These are phyloP conservation scores for Drosophila tristis DNA, from an alignment of 1,140 invertebrate species.

Conservation along the genomic window DNA sequence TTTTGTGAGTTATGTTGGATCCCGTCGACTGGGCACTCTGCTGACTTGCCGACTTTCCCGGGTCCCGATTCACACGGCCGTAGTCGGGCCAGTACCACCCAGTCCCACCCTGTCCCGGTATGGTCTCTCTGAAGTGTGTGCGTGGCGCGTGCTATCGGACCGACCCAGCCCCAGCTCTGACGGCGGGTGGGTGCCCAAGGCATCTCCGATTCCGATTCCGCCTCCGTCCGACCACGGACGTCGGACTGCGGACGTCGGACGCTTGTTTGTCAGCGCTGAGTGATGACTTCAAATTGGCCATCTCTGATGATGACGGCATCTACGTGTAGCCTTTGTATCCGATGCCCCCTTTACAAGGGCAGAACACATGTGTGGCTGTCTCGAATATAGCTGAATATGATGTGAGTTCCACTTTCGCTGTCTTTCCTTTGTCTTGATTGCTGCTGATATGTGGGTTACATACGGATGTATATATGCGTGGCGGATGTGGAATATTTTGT, in stretches of 20 bases:
- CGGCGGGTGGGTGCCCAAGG: conserved; percentile 8
- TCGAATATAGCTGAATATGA: conserved; percentile 14
- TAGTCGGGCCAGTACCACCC: background rate
- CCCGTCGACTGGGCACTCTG: conserved; percentile 52
- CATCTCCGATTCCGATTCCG: conserved; percentile 43
- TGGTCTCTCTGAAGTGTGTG: conserved; percentile 22
- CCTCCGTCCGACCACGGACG: conserved; percentile 25
- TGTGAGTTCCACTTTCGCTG: background rate
- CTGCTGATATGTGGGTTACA: too few species aligned
- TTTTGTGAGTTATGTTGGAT: conserved; percentile 77
- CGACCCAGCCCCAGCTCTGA: background rate
- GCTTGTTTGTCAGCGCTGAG: conserved; percentile 76
- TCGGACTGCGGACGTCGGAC: conserved; percentile 24
- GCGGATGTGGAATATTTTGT: too few species aligned
- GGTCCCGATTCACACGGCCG: background rate
- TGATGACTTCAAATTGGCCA: conserved; percentile 80
- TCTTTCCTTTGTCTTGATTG: conserved; percentile 23
- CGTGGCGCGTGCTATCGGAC: conserved; percentile 39
- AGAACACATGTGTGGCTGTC: conserved; percentile 59
- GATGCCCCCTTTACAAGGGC: conserved; percentile 34
- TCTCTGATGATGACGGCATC: conserved; percentile 62
- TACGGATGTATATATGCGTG: background rate
- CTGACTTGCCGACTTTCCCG: conserved; percentile 72
- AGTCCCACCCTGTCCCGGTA: conserved; percentile 8
- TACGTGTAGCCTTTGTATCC: conserved; percentile 59